Conservation (phyloP, 2,888 invertebrate genomes). For the Phymatocera aterrima region DNA sequence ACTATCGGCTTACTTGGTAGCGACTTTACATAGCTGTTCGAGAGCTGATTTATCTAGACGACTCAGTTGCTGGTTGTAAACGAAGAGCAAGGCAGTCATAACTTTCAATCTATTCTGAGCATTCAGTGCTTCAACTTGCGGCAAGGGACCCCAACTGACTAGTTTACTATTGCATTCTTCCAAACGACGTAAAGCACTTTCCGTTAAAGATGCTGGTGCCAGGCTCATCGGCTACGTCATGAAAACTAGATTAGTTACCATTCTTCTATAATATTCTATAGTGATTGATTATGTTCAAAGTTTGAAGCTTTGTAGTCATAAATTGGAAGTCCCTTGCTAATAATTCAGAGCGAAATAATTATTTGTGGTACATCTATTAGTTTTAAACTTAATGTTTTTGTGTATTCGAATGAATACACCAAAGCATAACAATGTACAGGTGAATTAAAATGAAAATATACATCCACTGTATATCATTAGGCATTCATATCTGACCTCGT, state of each 20-base stretch:
- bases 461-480: not conserved
- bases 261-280: no score
- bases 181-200: slow-evolving; percentile 90
- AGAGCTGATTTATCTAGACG: slow-evolving; percentile 86
- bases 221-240: slow-evolving; percentile 82
- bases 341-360: no score
- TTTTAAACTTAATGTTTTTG: no score
- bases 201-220: slow-evolving; percentile 87
- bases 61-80: slow-evolving; percentile 91
- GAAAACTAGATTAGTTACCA: no score
- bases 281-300: not conserved
- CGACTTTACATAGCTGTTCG: slow-evolving; percentile 87
- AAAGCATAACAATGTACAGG: not conserved
- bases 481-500: slow-evolving; percentile 81
- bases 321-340: no score
- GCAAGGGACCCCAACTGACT: slow-evolving; percentile 93
- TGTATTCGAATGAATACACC: not conserved
- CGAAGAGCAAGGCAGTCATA: slow-evolving; percentile 91
- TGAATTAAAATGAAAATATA: not conserved
- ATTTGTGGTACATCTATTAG: no score
- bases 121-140: slow-evolving; percentile 92
- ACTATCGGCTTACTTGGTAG: slow-evolving; percentile 81
- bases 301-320: not conserved
- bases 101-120: slow-evolving; percentile 94
- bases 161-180: slow-evolving; percentile 93